Evolutionary conservation across 2,797 vertebrate genomes (phyloP), one percentile per base, ranked within the genome.

Genomic region (Ceryle rudis): DNA sequence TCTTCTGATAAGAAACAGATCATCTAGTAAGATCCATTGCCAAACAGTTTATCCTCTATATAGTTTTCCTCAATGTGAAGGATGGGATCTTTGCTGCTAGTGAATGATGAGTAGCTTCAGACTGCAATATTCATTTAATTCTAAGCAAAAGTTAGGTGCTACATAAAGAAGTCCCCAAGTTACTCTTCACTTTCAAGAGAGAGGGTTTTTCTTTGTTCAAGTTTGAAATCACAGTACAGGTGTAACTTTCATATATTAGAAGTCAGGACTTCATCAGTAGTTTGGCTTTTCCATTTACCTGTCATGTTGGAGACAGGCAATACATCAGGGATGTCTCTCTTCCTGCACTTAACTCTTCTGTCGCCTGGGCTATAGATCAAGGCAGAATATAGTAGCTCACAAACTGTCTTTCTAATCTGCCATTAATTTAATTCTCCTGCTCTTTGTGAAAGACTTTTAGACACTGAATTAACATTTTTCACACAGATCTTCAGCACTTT

Each of bases 361-460:
- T 89, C 8, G 3, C 85, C 33, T 73, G 67, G 47, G 31, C 47
- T 93, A 6, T 67, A 93, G 74, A 81, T 86, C 83, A 84, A 64
- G 39, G 12, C 31, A 81, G 62, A 79, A 52, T 10, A 70, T 77
- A 82, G n/a, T 58, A 51, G 28, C 66, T 90, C 58, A 26, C 33
- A 81, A 51, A 35, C 14, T 5, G 1, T 75, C 26, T 62, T 75
- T 81, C 62, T 1, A 0, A 52, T 46, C 55, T 93, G 28, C 60
- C 37, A n/a, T 86, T 81, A 79, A 80, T 91, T 86, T 73, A 46
- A 89, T 90, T 77, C 54, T 86, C 19, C 25, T 35, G 12, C 37
- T 91, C 62, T 42, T 89, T 84, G 14, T 93, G 85, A 92, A 90
- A 91, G 47, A 42, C 58, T 96, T 95, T 95, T 79, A 91, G 80